phyloP scores from a whole-genome alignment of 2,797 vertebrate species.

The Chaunax sp. region DNA sequence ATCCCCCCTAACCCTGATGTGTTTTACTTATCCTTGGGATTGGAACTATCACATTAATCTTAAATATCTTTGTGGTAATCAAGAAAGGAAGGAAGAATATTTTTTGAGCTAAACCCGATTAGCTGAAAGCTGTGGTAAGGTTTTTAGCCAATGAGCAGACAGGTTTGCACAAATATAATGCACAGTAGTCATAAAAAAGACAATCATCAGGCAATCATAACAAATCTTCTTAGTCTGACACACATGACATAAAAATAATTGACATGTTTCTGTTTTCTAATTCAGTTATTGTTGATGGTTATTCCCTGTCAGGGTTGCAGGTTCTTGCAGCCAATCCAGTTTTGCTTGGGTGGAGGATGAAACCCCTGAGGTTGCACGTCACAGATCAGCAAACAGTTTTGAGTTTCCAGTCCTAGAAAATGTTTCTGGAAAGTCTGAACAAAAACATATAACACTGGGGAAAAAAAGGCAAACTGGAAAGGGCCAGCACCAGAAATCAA shows the following conservation, averaged over 20 bases:
- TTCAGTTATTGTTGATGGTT: slow-evolving; percentile 4
- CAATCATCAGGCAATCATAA: slow-evolving; percentile 5
- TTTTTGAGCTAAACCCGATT: slow-evolving; percentile 2
- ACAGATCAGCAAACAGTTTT: slow-evolving; percentile 21
- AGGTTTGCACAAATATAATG: neutral
- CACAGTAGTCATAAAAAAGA: slow-evolving; percentile 19
- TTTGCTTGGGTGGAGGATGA: neutral
- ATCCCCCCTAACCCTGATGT: too few species aligned
- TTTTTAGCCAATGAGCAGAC: neutral
- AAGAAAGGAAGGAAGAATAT: slow-evolving; percentile 7
- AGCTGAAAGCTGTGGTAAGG: neutral
- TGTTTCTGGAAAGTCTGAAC: slow-evolving; percentile 9
- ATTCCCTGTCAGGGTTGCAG: slow-evolving; percentile 6
- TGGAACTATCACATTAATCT: slow-evolving; percentile 19
- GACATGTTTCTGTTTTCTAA: slow-evolving; percentile 5
- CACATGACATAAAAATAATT: neutral
- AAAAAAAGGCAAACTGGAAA: slow-evolving; percentile 7
- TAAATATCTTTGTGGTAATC: slow-evolving; percentile 12
- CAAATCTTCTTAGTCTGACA: neutral
- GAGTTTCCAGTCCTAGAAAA: neutral
- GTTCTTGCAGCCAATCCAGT: slow-evolving; percentile 1
- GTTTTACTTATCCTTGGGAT: too few species aligned
- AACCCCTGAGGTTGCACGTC: slow-evolving; percentile 9
- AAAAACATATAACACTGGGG: neutral
- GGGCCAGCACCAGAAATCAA: slow-evolving; percentile 15